Evolutionary conservation across 2,888 invertebrate genomes (phyloP), one percentile per base, ranked within the genome.

Genomic region (Heteromyza rotundicornis): DNA sequence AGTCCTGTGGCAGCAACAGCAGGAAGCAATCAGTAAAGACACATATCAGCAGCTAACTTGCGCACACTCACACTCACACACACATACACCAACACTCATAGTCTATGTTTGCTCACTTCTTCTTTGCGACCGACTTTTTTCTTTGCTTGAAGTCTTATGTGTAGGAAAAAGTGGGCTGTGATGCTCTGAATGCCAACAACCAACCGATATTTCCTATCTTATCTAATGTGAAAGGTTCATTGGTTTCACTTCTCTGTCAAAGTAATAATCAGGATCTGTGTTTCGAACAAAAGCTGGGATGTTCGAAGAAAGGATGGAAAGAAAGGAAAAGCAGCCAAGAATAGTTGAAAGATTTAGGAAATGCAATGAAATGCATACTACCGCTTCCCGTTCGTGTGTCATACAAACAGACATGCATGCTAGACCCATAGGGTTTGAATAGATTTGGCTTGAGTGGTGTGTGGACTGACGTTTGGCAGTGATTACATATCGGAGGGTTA

Each of bases 1-100:
- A 57, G 50, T 56, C 60, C 58, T 53, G 60, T 63, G 50, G 57
- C 32, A 22, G 12, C 51, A 66, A 67, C 71, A 73, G 67, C 70
- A 76, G 76, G 76, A 77, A 77, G 78, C 78, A 77, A 77, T 77
- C 76, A 78, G 78, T 75, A 78, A 72, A 75, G 78, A 77, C 76
- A 77, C 65, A 65, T 63, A 65, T 65, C 65, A 65, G 63, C 65
- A 59, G 63, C 57, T 63, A 65, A 63, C 59, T 63, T 59, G 51
- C 49, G 55, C 53, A 51, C 36, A 32, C 19, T 54, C 60, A 35
- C 17, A 57, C 35, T 3, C 40, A 57, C 24, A 53, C 68, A n/a
- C n/a, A n/a, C n/a, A n/a, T n/a, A n/a, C n/a, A n/a, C n/a, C n/a
- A n/a, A n/a, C n/a, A n/a, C n/a, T n/a, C n/a, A n/a, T n/a, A 59